A percentile compares a stretch with the other conserved stretches of the same genome.
Conservation (phyloP, 1,140 invertebrate species). For the Drosophila lini region DNA sequence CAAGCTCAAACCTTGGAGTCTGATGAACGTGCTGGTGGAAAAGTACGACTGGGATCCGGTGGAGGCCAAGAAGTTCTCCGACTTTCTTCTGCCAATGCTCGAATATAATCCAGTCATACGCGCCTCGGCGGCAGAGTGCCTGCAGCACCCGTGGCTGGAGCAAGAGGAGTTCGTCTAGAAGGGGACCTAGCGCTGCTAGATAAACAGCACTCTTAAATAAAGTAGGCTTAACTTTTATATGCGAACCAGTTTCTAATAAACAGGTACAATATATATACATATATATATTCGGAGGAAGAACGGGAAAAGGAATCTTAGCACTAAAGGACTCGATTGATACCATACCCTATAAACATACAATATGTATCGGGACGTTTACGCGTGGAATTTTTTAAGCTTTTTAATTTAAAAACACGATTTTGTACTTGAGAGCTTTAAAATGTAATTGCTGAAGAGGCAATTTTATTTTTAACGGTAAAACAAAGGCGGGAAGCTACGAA, state of each 20-base stretch:
- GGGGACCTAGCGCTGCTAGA: not conserved
- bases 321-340: constrained; percentile 30
- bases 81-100: constrained; percentile 97
- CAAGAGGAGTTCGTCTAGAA: constrained; percentile 85
- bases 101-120: constrained; percentile 96
- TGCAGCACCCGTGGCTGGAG: constrained; percentile 96
- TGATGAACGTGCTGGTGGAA: constrained; percentile 95
- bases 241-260: constrained; percentile 44
- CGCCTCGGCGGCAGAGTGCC: constrained; percentile 96
- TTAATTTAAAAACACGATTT: constrained; percentile 70
- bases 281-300: constrained; percentile 16
- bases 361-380: constrained; percentile 22
- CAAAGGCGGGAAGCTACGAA: constrained; percentile 28
- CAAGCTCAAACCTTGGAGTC: constrained; percentile 96
- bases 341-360: constrained; percentile 19
- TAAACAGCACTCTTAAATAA: constrained; percentile 15
- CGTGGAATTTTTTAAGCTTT: constrained; percentile 71
- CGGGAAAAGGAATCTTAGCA: constrained; percentile 20
- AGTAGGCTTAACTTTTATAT: constrained; percentile 63
- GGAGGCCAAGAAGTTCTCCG: constrained; percentile 95
- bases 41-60: constrained; percentile 96
- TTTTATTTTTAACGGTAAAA: constrained; percentile 47
- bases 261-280: constrained; percentile 21
- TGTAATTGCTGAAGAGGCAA: constrained; percentile 45
- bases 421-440: constrained; percentile 79